Evolutionary conservation across 1,140 invertebrate genomes (phyloP).

Genomic region (Drosophila tsacasi): DNA sequence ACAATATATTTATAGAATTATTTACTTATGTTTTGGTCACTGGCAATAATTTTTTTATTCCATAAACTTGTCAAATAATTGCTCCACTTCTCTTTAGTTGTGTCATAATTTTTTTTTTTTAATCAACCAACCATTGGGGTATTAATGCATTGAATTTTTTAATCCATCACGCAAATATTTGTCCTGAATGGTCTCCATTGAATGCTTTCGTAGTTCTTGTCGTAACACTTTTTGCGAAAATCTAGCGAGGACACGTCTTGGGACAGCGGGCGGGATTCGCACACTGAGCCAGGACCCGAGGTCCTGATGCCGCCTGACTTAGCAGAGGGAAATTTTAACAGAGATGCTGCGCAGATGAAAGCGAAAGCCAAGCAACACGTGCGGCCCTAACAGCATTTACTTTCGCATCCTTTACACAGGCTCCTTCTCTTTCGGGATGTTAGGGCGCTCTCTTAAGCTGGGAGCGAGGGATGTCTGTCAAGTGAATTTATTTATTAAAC

Average conservation of each 20-base stretch:
- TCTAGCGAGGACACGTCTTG: conserved; percentile 20
- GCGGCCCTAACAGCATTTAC: conserved; percentile 38
- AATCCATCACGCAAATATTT: background rate
- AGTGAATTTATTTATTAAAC: conserved; percentile 58
- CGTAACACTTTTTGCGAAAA: conserved; percentile 1
- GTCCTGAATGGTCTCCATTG: no score
- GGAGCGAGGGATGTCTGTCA: conserved; percentile 11
- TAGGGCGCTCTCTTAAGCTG: conserved; percentile 30
- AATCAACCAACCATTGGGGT: background rate
- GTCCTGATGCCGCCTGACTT: background rate
- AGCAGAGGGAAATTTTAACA: conserved; percentile 45
- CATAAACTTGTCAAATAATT: conserved; percentile 1
- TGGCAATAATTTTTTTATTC: background rate
- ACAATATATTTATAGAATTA: background rate
- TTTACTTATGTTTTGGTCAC: background rate
- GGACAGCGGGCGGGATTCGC: conserved; percentile 12
- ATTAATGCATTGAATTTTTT: background rate
- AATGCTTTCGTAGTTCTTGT: conserved; percentile 18
- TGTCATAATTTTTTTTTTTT: conserved; percentile 2
- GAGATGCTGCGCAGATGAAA: conserved; percentile 45
- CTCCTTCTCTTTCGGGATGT: conserved; percentile 3
- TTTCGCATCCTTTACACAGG: background rate
- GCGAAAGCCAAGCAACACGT: conserved; percentile 69
- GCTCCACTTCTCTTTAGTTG: background rate
- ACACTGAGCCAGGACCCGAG: conserved; percentile 29